A percentile compares a stretch with the other conserved stretches of the same genome.
Conservation (phyloP, 2,888 invertebrate genomes). For the Epinotia brunnichana region DNA sequence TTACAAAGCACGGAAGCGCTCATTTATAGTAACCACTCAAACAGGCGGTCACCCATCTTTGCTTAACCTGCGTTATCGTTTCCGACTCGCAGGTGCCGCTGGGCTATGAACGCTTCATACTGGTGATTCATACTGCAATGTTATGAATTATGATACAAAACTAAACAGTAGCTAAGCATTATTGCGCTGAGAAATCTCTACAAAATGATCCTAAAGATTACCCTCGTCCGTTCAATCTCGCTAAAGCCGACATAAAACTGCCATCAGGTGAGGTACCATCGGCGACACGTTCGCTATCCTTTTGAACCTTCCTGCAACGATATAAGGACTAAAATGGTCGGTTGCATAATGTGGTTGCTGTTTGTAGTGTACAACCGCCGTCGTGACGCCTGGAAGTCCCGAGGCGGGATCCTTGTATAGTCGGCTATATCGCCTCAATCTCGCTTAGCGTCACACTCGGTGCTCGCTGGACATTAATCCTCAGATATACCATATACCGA, state of each 20-base stretch:
- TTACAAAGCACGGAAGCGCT: no score
- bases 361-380: background rate
- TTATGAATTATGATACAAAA: background rate
- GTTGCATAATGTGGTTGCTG: background rate
- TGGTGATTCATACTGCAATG: background rate
- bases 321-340: background rate
- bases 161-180: background rate
- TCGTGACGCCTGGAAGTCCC: constrained; percentile 1
- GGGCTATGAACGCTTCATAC: no score
- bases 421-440: constrained; percentile 25
- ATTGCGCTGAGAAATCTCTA: background rate
- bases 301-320: background rate
- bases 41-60: no score
- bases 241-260: background rate
- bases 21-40: no score
- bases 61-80: no score
- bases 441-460: constrained; percentile 9
- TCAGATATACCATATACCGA: background rate
- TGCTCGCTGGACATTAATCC: constrained; percentile 18
- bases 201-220: background rate
- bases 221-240: background rate
- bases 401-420: constrained; percentile 24
- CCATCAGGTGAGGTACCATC: background rate
- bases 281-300: background rate
- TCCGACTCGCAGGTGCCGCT: no score